Evolutionary conservation across 2,113 vertebrate species (phyloP).

Genomic region (Pelodiscus sinensis): DNA sequence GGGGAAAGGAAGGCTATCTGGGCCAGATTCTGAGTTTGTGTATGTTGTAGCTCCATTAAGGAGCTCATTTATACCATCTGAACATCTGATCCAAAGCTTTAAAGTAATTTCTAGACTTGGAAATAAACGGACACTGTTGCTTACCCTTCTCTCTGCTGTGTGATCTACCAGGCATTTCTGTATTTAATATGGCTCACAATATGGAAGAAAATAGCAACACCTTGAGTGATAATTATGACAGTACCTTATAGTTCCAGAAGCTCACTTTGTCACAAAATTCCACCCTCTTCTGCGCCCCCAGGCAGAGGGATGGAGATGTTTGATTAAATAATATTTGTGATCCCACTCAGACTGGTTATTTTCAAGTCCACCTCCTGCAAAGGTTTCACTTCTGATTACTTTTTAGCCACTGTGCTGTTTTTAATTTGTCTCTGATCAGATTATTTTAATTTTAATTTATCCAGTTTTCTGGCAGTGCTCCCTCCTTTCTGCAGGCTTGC

Average conservation of each 20-base stretch:
- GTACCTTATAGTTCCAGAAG: background rate
- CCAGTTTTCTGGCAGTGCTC: background rate
- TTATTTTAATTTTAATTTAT: constrained; percentile 72
- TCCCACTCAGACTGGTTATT: constrained; percentile 5
- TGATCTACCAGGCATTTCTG: background rate
- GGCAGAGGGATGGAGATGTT: background rate
- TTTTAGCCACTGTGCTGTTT: constrained; percentile 25
- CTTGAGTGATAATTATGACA: constrained; percentile 31
- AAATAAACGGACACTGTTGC: background rate
- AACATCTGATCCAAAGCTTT: background rate
- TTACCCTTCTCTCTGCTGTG: background rate
- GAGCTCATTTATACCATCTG: background rate
- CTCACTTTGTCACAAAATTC: background rate
- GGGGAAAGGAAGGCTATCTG: background rate
- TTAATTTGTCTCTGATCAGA: constrained; percentile 44
- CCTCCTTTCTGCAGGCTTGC: constrained; percentile 10
- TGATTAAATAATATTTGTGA: background rate
- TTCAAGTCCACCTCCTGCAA: constrained; percentile 45
- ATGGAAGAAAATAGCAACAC: constrained; percentile 5
- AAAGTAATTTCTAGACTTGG: background rate
- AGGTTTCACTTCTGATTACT: constrained; percentile 43
- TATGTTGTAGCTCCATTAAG: background rate
- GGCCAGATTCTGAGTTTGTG: background rate
- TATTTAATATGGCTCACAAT: constrained; percentile 37
- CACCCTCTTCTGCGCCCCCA: background rate